These are phyloP conservation scores for Polyploca ridens DNA, from an alignment of 2,888 invertebrate species.

Conservation along the genomic window DNA sequence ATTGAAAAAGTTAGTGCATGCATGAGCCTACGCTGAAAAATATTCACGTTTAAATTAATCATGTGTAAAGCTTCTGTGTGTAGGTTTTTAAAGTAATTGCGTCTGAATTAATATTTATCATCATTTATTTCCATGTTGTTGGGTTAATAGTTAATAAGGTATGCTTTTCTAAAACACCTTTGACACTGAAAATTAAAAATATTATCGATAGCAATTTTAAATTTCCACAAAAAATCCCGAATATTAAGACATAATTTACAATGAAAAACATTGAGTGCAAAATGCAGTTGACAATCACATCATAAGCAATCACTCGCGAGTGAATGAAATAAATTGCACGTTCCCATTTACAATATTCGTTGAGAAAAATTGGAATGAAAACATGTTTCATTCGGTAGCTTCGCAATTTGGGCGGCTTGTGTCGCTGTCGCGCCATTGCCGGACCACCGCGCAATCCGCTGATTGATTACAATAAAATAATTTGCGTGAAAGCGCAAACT, in stretches of 20 bases:
- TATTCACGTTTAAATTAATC: background rate
- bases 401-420: slow-evolving; percentile 71
- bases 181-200: too few species aligned
- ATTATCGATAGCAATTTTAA: too few species aligned
- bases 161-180: too few species aligned
- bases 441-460: slow-evolving; percentile 42
- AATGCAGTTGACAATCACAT: slow-evolving; percentile 74
- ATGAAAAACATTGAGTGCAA: slow-evolving; percentile 37
- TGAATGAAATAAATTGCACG: slow-evolving; percentile 77
- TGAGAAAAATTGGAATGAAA: slow-evolving; percentile 67
- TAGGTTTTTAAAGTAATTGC: background rate
- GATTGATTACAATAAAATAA: slow-evolving; percentile 70
- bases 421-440: slow-evolving; percentile 24
- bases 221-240: background rate
- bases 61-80: background rate
- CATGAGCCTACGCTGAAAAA: background rate
- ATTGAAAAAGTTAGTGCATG: slow-evolving; percentile 49
- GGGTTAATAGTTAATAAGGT: too few species aligned
- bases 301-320: slow-evolving; percentile 72
- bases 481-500: slow-evolving; percentile 59
- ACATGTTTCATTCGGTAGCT: slow-evolving; percentile 59
- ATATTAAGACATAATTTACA: background rate
- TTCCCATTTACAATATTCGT: slow-evolving; percentile 71
- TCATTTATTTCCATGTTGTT: too few species aligned
- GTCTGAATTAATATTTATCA: too few species aligned